Evolutionary conservation across 2,888 invertebrate genomes (phyloP), one percentile per base, ranked within the genome.

Genomic region (Amblyteles armatorius): DNA sequence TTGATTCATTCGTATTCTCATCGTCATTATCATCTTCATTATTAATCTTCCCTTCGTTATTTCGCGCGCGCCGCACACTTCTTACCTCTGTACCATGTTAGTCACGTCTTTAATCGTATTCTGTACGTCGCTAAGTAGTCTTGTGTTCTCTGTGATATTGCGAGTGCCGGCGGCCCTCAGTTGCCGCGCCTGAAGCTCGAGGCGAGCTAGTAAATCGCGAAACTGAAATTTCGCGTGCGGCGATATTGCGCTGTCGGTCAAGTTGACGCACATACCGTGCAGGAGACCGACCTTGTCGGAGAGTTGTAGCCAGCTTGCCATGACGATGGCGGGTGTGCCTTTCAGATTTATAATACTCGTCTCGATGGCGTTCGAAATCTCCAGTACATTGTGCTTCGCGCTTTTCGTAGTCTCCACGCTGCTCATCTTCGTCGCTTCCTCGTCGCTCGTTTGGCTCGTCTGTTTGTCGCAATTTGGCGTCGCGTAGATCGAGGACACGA

Each of bases 201-300:
- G 94, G 67, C 96, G 95, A 3, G 96, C 96, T 36, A 97, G 95
- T 85, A 97, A 94, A 93, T 97, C 97, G 60, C 97, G 96, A 92
- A 98, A 97, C 90, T 98, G 97, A 94, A 98, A 98, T 91, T 98
- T 97, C 72, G 97, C 96, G 92, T 98, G 98, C 13, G 98, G 97
- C 91, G 97, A 96, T 86, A 95, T 96, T 83, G 96, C 96, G 87
- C 95, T 95, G 89, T 98, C 98, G 19, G 97, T 97, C 91, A 97
- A 98, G 88, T 96, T 96, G 90, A 96, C 96, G 94, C 98, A 98
- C 88, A 97, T 96, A 26, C 96, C 96, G 91, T 98, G 97, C 90
- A 99, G 95, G 88, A 97, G 95, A 89, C 97, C 97, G 72, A 97
- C 96, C 93, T 97, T 97, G 91, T 97, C 97, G 16, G 97, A 97